Percentiles rank a stretch among this genome's conserved stretches.
phyloP scores from a whole-genome alignment of 92 coral and sea anemone genomes.

The Nematostella vectensis region DNA sequence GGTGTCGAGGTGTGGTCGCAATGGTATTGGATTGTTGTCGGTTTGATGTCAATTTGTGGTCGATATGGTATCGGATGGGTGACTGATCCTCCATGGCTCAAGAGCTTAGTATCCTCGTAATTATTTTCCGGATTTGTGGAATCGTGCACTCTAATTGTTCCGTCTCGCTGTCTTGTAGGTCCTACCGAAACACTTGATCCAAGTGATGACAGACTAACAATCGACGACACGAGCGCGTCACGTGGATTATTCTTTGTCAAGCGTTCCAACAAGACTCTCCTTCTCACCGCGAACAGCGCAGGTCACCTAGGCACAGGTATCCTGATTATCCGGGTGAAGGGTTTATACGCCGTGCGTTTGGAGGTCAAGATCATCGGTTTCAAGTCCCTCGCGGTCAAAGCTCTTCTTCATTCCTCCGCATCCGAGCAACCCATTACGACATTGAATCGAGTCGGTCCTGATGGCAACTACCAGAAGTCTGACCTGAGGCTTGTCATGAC shows the following conservation, averaged over 20 bases:
- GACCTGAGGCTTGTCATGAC: slow-evolving; percentile 26
- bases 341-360: slow-evolving; percentile 47
- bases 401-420: slow-evolving; percentile 7
- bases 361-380: slow-evolving; percentile 36
- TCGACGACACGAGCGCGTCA: slow-evolving; percentile 49
- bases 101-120: no score
- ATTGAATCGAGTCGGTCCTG: slow-evolving; percentile 30
- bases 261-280: slow-evolving; percentile 2
- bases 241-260: slow-evolving; percentile 43
- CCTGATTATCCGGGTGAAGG: slow-evolving; percentile 44
- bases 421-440: slow-evolving; percentile 8
- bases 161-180: no score
- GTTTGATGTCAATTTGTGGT: no score
- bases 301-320: slow-evolving; percentile 44
- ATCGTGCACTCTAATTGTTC: no score
- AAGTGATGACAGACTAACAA: slow-evolving; percentile 37
- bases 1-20: no score
- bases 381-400: not conserved
- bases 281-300: slow-evolving; percentile 32
- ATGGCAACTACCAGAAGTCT: slow-evolving; percentile 43
- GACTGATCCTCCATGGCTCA: no score
- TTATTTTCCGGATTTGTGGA: no score
- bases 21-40: no score
- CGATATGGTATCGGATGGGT: no score
- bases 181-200: slow-evolving; percentile 14